These are phyloP conservation scores for Panurus biarmicus DNA, from an alignment of 2,113 vertebrate genomes.

Conservation along the genomic window DNA sequence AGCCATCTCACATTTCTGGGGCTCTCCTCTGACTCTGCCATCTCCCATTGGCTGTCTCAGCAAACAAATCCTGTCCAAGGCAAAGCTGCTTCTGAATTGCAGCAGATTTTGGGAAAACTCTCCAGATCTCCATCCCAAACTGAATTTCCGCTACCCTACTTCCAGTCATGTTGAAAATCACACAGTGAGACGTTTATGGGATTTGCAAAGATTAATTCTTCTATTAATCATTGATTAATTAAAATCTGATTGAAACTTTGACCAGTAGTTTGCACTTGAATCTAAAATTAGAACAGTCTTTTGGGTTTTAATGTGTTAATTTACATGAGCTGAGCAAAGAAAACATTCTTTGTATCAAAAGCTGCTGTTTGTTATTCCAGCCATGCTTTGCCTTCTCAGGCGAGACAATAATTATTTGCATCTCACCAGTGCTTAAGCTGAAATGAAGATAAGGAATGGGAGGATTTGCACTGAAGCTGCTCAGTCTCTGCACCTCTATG, in stretches of 20 bases:
- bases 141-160: background rate
- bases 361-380: conserved; percentile 6
- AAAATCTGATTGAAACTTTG: background rate
- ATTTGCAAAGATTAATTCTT: background rate
- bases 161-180: background rate
- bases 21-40: background rate
- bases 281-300: background rate
- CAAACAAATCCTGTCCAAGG: background rate
- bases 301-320: background rate
- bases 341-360: background rate
- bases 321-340: background rate
- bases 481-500: background rate
- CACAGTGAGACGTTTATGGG: fast-evolving
- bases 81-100: background rate
- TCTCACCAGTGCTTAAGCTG: background rate
- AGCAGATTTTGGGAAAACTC: background rate
- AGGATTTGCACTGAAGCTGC: background rate
- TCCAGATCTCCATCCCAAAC: background rate
- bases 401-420: background rate
- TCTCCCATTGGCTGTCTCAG: background rate
- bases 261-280: background rate
- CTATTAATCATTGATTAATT: background rate
- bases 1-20: background rate
- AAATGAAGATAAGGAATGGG: background rate
- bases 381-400: background rate